Evolutionary conservation across 2,113 vertebrate species (phyloP).

Genomic region (Corythornis vintsioides): DNA sequence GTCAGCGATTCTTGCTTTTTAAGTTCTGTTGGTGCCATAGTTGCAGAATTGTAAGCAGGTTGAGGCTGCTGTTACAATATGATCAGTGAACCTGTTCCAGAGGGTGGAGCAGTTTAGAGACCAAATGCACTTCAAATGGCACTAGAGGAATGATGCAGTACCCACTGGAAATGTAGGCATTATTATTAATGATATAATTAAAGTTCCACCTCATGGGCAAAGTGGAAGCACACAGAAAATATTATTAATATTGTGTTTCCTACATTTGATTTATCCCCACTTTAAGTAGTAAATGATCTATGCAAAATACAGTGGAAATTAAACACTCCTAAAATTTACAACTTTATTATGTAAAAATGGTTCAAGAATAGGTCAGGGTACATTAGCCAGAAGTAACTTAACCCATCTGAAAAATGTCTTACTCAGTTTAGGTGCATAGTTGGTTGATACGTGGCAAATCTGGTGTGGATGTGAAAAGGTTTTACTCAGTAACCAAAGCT

Average conservation of each 20-base stretch:
- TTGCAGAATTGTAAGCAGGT: background rate
- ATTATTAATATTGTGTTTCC: conserved; percentile 64
- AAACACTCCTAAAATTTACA: conserved; percentile 28
- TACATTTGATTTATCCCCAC: conserved; percentile 41
- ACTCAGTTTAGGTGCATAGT: background rate
- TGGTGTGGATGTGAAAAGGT: background rate
- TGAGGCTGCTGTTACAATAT: conserved; percentile 31
- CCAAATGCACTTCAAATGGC: conserved; percentile 65
- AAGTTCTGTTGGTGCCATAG: background rate
- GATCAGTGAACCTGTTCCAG: conserved; percentile 52
- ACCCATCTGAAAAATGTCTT: background rate
- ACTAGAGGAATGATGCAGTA: conserved; percentile 47
- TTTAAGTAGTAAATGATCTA: conserved; percentile 50
- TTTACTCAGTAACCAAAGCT: background rate
- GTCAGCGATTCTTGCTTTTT: background rate
- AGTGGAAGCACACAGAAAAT: conserved; percentile 45
- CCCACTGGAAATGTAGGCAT: conserved; percentile 40
- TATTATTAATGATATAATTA: conserved; percentile 76
- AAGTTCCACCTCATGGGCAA: conserved; percentile 61
- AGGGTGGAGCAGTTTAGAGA: conserved; percentile 65
- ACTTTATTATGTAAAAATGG: conserved; percentile 37
- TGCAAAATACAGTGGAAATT: conserved; percentile 48
- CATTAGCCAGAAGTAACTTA: conserved; percentile 33
- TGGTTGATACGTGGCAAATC: background rate
- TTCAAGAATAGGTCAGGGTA: conserved; percentile 6